These are phyloP conservation scores for Lasiommata megera DNA, from an alignment of 2,888 invertebrate species.

Conservation along the genomic window DNA sequence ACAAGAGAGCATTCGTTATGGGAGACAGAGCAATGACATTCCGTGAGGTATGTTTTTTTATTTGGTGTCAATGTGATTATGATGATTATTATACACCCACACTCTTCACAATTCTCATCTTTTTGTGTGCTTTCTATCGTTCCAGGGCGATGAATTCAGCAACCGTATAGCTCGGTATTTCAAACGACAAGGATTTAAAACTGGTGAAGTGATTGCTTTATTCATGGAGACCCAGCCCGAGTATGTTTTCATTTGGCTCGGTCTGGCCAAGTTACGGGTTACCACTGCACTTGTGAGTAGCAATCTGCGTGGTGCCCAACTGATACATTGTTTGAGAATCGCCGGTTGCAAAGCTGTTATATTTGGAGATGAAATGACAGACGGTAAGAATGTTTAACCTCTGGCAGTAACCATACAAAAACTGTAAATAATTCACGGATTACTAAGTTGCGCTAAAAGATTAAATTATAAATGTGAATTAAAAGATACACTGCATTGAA, in stretches of 20 bases:
- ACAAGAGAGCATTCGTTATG: slow-evolving; percentile 87
- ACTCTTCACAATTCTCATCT: too few species aligned
- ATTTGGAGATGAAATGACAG: slow-evolving; percentile 83
- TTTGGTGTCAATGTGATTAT: too few species aligned
- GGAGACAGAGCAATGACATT: slow-evolving; percentile 86
- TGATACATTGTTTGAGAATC: slow-evolving; percentile 90
- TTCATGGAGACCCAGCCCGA: slow-evolving; percentile 95
- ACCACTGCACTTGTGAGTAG: slow-evolving; percentile 94
- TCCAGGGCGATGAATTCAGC: slow-evolving; percentile 81
- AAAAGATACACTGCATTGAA: too few species aligned
- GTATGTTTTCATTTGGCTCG: slow-evolving; percentile 94
- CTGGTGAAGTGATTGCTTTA: slow-evolving; percentile 92
- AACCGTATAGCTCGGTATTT: slow-evolving; percentile 82
- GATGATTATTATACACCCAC: too few species aligned
- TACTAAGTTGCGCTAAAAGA: too few species aligned
- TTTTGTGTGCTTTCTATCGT: neutral
- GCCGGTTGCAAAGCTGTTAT: slow-evolving; percentile 90
- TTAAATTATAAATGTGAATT: too few species aligned
- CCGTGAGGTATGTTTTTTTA: slow-evolving; percentile 72
- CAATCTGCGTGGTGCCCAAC: slow-evolving; percentile 88
- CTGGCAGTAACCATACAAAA: too few species aligned
- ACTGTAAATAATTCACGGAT: too few species aligned
- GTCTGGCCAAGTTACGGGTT: slow-evolving; percentile 91
- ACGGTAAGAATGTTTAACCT: slow-evolving; percentile 65
- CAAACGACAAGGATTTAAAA: slow-evolving; percentile 72